phyloP scores from a whole-genome alignment of 2,888 invertebrate genomes.

The Boloria selene region DNA sequence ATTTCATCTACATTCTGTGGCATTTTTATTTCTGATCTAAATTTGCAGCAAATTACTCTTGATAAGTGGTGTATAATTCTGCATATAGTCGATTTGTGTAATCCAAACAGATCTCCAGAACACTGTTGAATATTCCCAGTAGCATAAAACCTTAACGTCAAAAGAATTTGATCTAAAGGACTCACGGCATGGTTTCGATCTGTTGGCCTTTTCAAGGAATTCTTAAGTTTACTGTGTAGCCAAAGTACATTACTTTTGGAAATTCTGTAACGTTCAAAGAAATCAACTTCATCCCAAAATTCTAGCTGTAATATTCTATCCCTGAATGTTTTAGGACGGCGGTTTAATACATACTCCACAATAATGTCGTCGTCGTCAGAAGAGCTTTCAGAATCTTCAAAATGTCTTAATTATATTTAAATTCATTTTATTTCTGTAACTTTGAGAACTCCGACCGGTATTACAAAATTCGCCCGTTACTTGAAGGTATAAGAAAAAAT shows the following conservation, averaged over 20 bases:
- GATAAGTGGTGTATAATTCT: slow-evolving; percentile 2
- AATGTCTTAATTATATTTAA: no score
- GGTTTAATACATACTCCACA: no score
- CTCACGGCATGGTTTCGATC: not conserved
- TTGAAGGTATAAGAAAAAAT: no score
- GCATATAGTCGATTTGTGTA: not conserved
- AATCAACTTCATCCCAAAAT: not conserved
- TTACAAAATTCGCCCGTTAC: no score
- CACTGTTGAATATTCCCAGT: not conserved
- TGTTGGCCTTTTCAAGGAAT: not conserved
- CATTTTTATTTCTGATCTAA: no score
- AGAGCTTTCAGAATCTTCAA: no score
- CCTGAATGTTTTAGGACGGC: no score
- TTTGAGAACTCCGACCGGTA: no score
- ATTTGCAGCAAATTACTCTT: not conserved
- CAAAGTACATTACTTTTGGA: not conserved
- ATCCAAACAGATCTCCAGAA: slow-evolving; percentile 6
- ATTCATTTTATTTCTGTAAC: no score
- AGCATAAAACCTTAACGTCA: slow-evolving; percentile 18
- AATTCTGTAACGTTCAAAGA: not conserved
- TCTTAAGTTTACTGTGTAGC: not conserved
- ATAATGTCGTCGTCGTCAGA: no score
- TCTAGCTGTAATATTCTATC: no score
- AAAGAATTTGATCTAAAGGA: slow-evolving; percentile 2
- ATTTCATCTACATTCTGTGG: no score